A percentile compares a stretch with the other conserved stretches of the same genome.
Evolutionary conservation across 2,888 invertebrate species (phyloP).

Genomic region (Rotaria sp.): DNA sequence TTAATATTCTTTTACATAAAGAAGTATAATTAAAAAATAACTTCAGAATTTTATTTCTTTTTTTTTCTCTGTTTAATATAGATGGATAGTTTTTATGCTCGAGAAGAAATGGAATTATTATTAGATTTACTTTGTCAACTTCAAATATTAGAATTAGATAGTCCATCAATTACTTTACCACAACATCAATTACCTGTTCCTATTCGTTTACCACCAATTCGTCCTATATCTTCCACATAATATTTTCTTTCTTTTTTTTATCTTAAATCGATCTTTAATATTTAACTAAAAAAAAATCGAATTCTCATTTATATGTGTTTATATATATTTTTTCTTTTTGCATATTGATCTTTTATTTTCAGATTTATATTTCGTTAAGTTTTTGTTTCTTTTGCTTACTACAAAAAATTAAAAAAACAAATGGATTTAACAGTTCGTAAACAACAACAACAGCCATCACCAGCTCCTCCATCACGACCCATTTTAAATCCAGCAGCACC

Average conservation of each 20-base stretch:
- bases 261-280: background rate
- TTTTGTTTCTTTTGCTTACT: background rate
- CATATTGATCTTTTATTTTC: background rate
- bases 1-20: constrained; percentile 16
- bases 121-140: constrained; percentile 17
- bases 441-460: background rate
- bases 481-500: constrained; percentile 3
- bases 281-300: background rate
- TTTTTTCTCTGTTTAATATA: background rate
- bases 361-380: background rate
- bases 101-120: constrained; percentile 14
- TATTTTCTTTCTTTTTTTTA: background rate
- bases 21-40: background rate
- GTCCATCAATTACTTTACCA: background rate
- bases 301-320: background rate
- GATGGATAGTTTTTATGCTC: constrained; percentile 25
- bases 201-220: background rate
- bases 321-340: background rate
- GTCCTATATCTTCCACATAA: background rate
- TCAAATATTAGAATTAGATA: constrained; percentile 18
- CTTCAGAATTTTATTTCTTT: background rate
- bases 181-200: background rate
- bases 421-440: constrained; percentile 16
- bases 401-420: background rate
- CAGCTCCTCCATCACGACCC: background rate